Conservation (phyloP, 2,888 invertebrate species). For the Balanococcus diminutus region DNA sequence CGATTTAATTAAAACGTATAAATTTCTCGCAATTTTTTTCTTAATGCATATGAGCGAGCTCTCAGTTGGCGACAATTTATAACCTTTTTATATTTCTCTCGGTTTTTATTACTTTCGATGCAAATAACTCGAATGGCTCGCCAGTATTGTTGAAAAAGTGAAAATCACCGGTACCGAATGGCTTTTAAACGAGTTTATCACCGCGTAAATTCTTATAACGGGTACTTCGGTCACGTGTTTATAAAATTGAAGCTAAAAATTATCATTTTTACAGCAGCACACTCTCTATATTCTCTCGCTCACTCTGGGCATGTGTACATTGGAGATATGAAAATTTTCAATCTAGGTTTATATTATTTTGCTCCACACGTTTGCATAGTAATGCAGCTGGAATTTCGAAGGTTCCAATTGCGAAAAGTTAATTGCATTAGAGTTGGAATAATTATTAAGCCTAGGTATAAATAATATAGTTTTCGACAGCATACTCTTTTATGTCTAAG, state of each 20-base stretch:
- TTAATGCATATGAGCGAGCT: background rate
- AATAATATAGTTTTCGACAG: no score
- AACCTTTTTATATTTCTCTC: conserved; percentile 17
- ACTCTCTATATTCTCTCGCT: no score
- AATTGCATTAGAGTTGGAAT: no score
- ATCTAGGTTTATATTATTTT: background rate
- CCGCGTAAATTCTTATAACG: conserved; percentile 7
- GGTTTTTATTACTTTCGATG: background rate
- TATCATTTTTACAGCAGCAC: background rate
- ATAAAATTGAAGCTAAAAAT: background rate
- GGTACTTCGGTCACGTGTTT: background rate
- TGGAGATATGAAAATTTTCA: background rate
- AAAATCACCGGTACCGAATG: background rate
- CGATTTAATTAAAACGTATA: conserved; percentile 3
- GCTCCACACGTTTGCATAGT: no score
- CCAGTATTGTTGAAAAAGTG: background rate
- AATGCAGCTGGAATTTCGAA: no score
- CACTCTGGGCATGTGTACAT: no score
- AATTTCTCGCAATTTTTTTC: background rate
- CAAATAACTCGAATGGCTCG: background rate
- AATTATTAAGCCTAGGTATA: no score
- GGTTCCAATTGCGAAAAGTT: no score
- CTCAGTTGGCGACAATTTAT: background rate
- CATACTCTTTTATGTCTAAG: no score
- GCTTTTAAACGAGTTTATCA: background rate